Conservation (phyloP, 2,888 invertebrate genomes). For the Caradrina clavipalpis region DNA sequence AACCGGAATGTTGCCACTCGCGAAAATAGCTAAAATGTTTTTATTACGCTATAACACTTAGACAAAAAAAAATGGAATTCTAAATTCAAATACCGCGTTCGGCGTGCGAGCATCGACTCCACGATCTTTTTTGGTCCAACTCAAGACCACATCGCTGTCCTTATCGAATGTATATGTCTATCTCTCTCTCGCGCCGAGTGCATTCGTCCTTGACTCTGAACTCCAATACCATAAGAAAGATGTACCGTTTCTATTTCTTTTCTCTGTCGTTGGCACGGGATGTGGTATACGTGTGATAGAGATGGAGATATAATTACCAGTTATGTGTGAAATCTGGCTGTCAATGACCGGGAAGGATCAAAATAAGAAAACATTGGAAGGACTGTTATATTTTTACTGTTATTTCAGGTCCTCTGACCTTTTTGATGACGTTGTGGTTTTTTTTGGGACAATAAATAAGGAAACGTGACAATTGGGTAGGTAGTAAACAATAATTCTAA, state of each 20-base stretch:
- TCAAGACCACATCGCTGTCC: slow-evolving; percentile 67
- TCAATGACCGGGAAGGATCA: slow-evolving; percentile 88
- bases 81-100: slow-evolving; percentile 71
- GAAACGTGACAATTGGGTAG: no score
- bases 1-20: slow-evolving; percentile 73
- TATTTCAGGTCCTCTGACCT: slow-evolving; percentile 79
- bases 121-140: slow-evolving; percentile 78
- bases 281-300: slow-evolving; percentile 66
- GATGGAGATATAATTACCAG: slow-evolving; percentile 76
- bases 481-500: no score
- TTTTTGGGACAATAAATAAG: neutral
- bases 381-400: slow-evolving; percentile 80
- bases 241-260: slow-evolving; percentile 82
- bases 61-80: slow-evolving; percentile 63
- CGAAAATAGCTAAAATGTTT: slow-evolving; percentile 60
- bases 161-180: slow-evolving; percentile 67
- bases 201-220: slow-evolving; percentile 88
- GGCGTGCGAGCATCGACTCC: slow-evolving; percentile 78
- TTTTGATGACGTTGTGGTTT: slow-evolving; percentile 37
- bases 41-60: slow-evolving; percentile 64
- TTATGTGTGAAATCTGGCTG: slow-evolving; percentile 81
- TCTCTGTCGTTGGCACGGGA: slow-evolving; percentile 68
- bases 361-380: slow-evolving; percentile 77
- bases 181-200: slow-evolving; percentile 76
- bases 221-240: slow-evolving; percentile 77